Percentiles rank a stretch among this genome's conserved stretches.
These are phyloP conservation scores for Drosophila eohydei DNA, from an alignment of 2,888 invertebrate species.

Conservation along the genomic window DNA sequence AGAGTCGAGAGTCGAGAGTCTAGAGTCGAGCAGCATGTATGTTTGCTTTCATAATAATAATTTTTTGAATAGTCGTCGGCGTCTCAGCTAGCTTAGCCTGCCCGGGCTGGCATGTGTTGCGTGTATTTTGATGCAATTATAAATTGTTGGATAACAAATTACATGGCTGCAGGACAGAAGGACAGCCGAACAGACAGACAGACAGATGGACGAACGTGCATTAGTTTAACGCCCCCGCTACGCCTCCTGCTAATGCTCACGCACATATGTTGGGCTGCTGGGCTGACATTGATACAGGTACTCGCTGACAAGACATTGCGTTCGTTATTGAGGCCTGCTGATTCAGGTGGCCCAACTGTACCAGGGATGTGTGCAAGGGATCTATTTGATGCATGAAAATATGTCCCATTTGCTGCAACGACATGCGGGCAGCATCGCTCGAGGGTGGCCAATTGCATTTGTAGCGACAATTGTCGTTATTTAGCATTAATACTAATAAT, in stretches of 20 bases:
- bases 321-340: slow-evolving; percentile 31
- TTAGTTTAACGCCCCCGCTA: slow-evolving; percentile 16
- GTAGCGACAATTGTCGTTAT: slow-evolving; percentile 54
- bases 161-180: slow-evolving; percentile 57
- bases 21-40: slow-evolving; percentile 41
- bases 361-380: slow-evolving; percentile 1
- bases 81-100: slow-evolving; percentile 21
- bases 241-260: slow-evolving; percentile 7
- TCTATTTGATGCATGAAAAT: slow-evolving; percentile 9
- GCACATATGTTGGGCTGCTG: slow-evolving; percentile 67
- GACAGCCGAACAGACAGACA: slow-evolving; percentile 15
- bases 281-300: slow-evolving; percentile 75
- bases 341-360: slow-evolving; percentile 65
- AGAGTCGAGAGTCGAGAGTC: slow-evolving; percentile 5
- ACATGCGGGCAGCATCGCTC: slow-evolving; percentile 49
- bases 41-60: slow-evolving; percentile 67
- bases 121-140: slow-evolving; percentile 78
- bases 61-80: slow-evolving; percentile 32
- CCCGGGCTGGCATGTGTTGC: slow-evolving; percentile 55
- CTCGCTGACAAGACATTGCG: slow-evolving; percentile 56
- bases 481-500: slow-evolving; percentile 68
- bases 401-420: slow-evolving; percentile 18
- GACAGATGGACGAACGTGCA: slow-evolving; percentile 22
- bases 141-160: slow-evolving; percentile 80
- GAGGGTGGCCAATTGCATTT: slow-evolving; percentile 26